A percentile compares a stretch with the other conserved stretches of the same genome.
These are phyloP conservation scores for Caenorhabditis becei DNA, from an alignment of 2,888 invertebrate genomes.

Conservation along the genomic window DNA sequence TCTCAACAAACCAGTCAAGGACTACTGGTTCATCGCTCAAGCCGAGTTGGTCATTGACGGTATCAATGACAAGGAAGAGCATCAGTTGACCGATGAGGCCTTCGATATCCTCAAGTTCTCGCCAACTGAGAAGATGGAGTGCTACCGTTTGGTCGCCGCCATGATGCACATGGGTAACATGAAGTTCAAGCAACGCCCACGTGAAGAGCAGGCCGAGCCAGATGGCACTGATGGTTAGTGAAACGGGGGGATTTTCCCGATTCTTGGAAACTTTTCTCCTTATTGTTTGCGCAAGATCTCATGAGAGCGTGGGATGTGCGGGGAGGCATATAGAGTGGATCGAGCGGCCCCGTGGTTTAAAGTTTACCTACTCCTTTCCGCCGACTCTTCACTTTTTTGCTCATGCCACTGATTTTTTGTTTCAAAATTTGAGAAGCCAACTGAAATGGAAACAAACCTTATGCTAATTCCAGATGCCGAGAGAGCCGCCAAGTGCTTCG, in stretches of 20 bases:
- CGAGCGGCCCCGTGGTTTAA: slow-evolving; percentile 52
- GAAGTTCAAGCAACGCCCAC: slow-evolving; percentile 99
- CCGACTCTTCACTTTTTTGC: slow-evolving; percentile 47
- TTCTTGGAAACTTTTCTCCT: slow-evolving; percentile 54
- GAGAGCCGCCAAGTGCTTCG: slow-evolving; percentile 79
- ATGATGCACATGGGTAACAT: slow-evolving; percentile 99
- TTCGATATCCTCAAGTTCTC: slow-evolving; percentile 99
- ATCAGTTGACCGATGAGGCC: slow-evolving; percentile 85
- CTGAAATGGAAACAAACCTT: neutral
- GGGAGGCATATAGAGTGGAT: slow-evolving; percentile 55
- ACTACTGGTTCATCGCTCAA: slow-evolving; percentile 95
- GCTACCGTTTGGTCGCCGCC: slow-evolving; percentile 97
- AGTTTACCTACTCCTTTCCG: slow-evolving; percentile 54
- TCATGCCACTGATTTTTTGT: slow-evolving; percentile 40
- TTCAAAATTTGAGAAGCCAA: slow-evolving; percentile 1
- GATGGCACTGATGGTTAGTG: slow-evolving; percentile 77
- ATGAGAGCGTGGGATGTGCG: slow-evolving; percentile 59
- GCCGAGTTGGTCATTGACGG: slow-evolving; percentile 94
- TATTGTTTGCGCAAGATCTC: slow-evolving; percentile 58
- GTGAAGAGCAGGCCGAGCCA: slow-evolving; percentile 97
- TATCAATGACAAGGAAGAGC: slow-evolving; percentile 89
- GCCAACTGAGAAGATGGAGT: slow-evolving; percentile 94
- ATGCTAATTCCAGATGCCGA: slow-evolving; percentile 67
- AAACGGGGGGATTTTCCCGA: slow-evolving; percentile 28
- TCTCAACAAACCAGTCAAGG: slow-evolving; percentile 91